Conservation (phyloP, 2,113 vertebrate species). For the Passer montanus region DNA sequence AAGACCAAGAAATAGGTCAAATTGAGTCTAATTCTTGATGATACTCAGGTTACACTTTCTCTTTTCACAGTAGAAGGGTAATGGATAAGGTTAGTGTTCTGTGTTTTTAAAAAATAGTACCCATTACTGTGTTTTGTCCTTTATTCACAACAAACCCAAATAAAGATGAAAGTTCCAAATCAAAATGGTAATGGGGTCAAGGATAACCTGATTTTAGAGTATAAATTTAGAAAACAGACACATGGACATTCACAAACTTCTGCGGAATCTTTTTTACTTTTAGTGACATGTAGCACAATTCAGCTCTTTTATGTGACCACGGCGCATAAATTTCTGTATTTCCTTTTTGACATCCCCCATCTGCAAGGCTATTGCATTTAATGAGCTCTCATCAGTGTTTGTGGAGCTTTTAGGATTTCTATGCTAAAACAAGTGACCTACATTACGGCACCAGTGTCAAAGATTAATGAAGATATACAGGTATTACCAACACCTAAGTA, state of each 20-base stretch:
- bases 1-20: background rate
- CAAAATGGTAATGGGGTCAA: background rate
- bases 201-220: background rate
- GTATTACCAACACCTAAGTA: background rate
- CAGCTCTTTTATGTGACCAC: background rate
- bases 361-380: background rate
- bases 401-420: background rate
- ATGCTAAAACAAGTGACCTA: background rate
- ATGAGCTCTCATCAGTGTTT: background rate
- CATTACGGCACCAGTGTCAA: background rate
- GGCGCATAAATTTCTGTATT: background rate
- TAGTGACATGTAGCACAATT: background rate
- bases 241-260: accelerated
- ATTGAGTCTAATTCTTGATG: background rate
- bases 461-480: background rate
- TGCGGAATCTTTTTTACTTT: background rate
- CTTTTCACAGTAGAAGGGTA: background rate
- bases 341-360: background rate
- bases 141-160: background rate
- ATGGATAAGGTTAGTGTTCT: background rate
- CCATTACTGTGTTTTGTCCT: background rate
- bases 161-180: background rate
- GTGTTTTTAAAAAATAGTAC: background rate
- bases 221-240: background rate
- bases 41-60: background rate